Evolutionary conservation across 2,888 invertebrate genomes (phyloP).

Genomic region (Serripes groenlandicus): DNA sequence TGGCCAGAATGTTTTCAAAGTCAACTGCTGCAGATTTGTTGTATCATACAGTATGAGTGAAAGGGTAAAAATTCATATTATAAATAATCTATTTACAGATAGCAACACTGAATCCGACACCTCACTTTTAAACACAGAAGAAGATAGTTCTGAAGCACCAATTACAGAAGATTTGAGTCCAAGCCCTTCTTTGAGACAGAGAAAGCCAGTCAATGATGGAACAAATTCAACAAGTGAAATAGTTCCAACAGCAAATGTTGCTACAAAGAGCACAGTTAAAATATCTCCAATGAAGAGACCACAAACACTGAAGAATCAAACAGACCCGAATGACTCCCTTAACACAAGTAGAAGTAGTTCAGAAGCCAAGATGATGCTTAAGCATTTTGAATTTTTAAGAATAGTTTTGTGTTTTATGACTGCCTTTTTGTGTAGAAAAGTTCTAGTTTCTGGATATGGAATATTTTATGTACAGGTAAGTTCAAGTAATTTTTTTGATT

Average conservation of each 20-base stretch:
- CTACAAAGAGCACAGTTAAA: conserved; percentile 57
- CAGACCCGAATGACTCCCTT: conserved; percentile 52
- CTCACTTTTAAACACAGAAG: background rate
- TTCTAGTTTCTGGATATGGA: conserved; percentile 75
- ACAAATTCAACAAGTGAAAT: background rate
- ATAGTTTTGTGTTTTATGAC: conserved; percentile 73
- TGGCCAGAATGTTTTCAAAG: too few relatives aligned
- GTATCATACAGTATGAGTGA: too few relatives aligned
- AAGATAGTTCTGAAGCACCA: background rate
- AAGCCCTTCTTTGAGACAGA: conserved; percentile 11
- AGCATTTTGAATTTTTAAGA: conserved; percentile 76
- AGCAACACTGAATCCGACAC: background rate
- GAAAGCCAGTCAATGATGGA: background rate
- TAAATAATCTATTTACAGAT: background rate
- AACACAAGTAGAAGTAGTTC: conserved; percentile 65
- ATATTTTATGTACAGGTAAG: conserved; percentile 77
- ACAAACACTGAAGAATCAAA: conserved; percentile 22
- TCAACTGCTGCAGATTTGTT: too few relatives aligned
- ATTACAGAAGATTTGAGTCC: background rate
- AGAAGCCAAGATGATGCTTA: conserved; percentile 68
- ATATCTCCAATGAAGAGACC: conserved; percentile 59
- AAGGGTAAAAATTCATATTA: too few relatives aligned
- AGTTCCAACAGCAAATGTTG: background rate
- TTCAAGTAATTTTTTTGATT: too few relatives aligned
- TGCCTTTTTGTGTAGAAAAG: conserved; percentile 75